Evolutionary conservation across 1,140 invertebrate genomes (phyloP).

Genomic region (Camponotus vicinus): DNA sequence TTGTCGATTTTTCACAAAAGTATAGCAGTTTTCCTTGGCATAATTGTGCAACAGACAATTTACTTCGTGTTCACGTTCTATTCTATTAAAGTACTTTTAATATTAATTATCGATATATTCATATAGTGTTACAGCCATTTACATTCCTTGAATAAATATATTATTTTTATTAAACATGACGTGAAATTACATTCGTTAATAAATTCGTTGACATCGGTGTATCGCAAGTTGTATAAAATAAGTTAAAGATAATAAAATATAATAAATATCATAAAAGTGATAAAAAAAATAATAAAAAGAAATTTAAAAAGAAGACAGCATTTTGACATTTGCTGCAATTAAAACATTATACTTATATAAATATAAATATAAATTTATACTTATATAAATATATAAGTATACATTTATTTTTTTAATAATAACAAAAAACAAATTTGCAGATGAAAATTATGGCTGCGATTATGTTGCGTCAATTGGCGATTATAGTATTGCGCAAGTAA

Average conservation of each 20-base stretch:
- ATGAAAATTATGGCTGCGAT: not conserved
- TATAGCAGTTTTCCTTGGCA: slow-evolving; percentile 70
- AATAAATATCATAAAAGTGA: not conserved
- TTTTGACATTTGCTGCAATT: not conserved
- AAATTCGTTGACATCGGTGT: not conserved
- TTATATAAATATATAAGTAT: no score
- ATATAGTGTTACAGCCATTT: not conserved
- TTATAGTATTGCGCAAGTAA: not conserved
- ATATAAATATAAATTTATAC: no score
- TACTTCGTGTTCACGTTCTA: not conserved
- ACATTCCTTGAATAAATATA: not conserved
- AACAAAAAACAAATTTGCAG: not conserved
- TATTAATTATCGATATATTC: not conserved
- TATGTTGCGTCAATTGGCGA: not conserved
- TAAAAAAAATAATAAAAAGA: not conserved
- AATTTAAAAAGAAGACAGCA: not conserved
- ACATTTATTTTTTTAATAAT: not conserved
- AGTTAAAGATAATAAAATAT: slow-evolving; percentile 2
- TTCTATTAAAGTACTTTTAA: not conserved
- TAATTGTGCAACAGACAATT: slow-evolving; percentile 67
- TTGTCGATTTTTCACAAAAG: not conserved
- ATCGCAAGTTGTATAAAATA: not conserved
- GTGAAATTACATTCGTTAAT: no score
- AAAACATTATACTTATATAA: not conserved
- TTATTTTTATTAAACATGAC: no score